These are phyloP conservation scores for Pyrochroa serraticornis DNA, from an alignment of 2,888 invertebrate species.

Conservation along the genomic window DNA sequence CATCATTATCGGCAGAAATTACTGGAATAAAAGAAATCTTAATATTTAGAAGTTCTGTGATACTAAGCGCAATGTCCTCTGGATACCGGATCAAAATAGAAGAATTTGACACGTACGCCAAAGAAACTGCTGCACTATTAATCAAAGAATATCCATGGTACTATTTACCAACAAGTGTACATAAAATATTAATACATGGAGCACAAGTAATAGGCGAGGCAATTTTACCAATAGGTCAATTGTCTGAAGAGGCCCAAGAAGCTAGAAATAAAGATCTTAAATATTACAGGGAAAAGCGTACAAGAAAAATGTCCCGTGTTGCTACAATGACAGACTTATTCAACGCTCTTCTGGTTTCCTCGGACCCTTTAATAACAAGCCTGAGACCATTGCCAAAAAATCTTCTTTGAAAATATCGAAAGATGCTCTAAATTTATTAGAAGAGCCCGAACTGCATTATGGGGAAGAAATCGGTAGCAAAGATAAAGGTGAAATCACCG, in stretches of 20 bases:
- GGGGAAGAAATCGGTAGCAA: no score
- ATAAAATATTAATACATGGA: conserved; percentile 35
- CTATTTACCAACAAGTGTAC: conserved; percentile 32
- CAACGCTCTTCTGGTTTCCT: conserved; percentile 13
- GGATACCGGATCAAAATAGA: conserved; percentile 29
- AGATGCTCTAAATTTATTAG: no score
- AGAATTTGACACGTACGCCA: conserved; percentile 22
- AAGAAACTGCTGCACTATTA: conserved; percentile 27
- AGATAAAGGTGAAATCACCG: no score
- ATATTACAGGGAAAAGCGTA: conserved; percentile 22
- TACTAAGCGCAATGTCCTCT: conserved; percentile 23
- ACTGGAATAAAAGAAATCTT: conserved; percentile 13
- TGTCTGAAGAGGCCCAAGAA: conserved; percentile 37
- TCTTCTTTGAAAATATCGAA: no score
- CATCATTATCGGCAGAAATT: no score
- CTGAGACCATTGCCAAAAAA: no score
- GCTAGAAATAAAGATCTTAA: conserved; percentile 32
- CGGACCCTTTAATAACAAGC: conserved; percentile 18
- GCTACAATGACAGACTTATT: conserved; percentile 28
- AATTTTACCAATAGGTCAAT: conserved; percentile 34
- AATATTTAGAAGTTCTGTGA: conserved; percentile 13
- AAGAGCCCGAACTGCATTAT: no score
- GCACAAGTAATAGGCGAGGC: conserved; percentile 28
- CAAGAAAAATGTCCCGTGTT: conserved; percentile 18
- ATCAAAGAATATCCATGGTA: conserved; percentile 26